Evolutionary conservation across 2,888 invertebrate species (phyloP), one percentile per base, ranked within the genome.

Genomic region (Euplagia quadripunctaria): DNA sequence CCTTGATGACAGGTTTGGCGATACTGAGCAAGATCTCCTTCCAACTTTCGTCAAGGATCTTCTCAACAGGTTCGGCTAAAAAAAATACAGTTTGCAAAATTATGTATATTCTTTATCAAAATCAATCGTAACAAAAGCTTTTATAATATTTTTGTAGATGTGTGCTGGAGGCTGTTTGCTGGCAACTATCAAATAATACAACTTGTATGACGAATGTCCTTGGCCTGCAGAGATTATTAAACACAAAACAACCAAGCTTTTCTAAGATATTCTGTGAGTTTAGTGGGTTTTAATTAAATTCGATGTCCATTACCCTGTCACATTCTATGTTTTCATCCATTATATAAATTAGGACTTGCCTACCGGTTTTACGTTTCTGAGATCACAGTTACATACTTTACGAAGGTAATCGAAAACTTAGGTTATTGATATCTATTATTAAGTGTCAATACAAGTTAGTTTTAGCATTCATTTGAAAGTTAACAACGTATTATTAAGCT

Each of bases 31-130:
- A 4, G n/a, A 65, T 63, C 11, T 85, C 87, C 66, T 85, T 88
- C 84, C 85, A 86, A 61, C 79, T 84, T 14, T 83, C 70, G 17
- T 87, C 76, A 1, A 90, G 68, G 0, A 90, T 20, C 1, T 85
- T 76, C 16, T 73, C 6, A 11, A 90, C 16, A 6, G 89, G 85
- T 43, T 84, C 82, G 20, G 87, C 89, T 90, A 84, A 66, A 70
- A 70, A 31, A 77, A 82, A 61, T 46, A 61, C 49, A 31, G 68
- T 63, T 55, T 1, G 8, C 20, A 64, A 11, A 49, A n/a, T 67
- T 42, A 49, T 20, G 58, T 12, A 20, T 65, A 46, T 49, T 12
- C 7, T 0, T 14, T 14, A 65, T 46, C 1, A 20, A 20, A n/a
- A 17, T 31, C 5, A 20, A 20, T 8, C 12, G 20, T 20, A 58